Percentiles rank a stretch among this genome's conserved stretches.
Conservation (phyloP, 23 tunicate species). For the Diplosoma virens region DNA sequence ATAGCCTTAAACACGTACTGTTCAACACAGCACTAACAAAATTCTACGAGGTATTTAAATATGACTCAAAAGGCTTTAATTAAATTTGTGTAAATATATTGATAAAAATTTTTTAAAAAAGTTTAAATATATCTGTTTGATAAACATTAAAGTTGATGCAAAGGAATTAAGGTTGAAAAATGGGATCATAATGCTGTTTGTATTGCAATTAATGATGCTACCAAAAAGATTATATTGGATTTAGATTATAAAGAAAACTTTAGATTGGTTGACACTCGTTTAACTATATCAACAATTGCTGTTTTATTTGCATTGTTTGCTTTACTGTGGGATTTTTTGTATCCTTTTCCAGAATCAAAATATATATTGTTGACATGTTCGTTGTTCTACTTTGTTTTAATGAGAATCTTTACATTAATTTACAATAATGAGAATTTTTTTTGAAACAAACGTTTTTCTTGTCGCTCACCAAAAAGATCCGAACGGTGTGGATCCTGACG, state of each 20-base stretch:
- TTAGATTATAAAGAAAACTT: conserved; percentile 81
- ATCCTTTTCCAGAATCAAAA: conserved; percentile 88
- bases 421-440: conserved; percentile 55
- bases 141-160: no score
- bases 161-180: conserved; percentile 83
- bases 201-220: conserved; percentile 96
- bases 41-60: no score
- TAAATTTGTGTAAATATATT: no score
- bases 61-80: no score
- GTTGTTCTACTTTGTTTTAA: conserved; percentile 67
- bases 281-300: conserved; percentile 77
- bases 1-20: no score
- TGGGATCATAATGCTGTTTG: conserved; percentile 97
- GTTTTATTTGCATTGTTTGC: conserved; percentile 78
- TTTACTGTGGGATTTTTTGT: conserved; percentile 77
- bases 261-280: conserved; percentile 64
- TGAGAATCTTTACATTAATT: conserved; percentile 67
- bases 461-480: conserved; percentile 84
- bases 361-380: conserved; percentile 75
- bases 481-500: conserved; percentile 81
- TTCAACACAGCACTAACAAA: no score
- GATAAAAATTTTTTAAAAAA: no score
- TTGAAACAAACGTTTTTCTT: conserved; percentile 73
- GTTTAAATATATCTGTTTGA: no score
- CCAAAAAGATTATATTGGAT: conserved; percentile 82